Base-by-base conservation (phyloP, 2,113 vertebrate genomes). In the Stigmatopora nigra region DNA sequence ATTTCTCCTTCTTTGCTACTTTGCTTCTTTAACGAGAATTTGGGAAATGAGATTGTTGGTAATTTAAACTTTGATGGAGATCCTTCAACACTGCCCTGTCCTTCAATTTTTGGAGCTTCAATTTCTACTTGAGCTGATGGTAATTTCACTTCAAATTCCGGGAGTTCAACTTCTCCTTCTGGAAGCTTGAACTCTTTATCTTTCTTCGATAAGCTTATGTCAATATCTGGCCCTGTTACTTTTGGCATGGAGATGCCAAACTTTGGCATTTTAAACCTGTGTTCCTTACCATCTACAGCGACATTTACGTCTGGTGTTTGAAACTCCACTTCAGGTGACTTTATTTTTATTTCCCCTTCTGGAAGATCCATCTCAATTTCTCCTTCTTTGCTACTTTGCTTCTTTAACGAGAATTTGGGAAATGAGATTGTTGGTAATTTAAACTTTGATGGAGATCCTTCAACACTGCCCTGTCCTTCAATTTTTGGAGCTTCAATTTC, bases 21-120 rank as follows among this genome's bases (percentile, higher is more conserved):
- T 55, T 55, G 52, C 20, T 55, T 55, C 11, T 19, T 13, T 25
- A 55, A 56, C 49, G 67, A 67, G 9, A 75, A 20, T 44, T 55
- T 55, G 52, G 52, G 52, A 55, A 55, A 55, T 53, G 52, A 53
- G 36, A 84, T 67, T 57, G 65, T 46, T 16, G 56, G 56, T 35
- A 58, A 5, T 60, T 60, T 60, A 16, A 41, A 41, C 41, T 41
- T 60, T 41, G 58, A 60, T 5, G 22, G 22, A 7, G 49, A 52
- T 19, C 49, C 49, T 10, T 52, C 49, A 52, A 20, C 8, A 52
- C 17, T 11, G 8, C n/a, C 6, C 17, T 15, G 4, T 49, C 17
- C 49, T 20, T 52, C 49, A 60, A 41, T 35, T 9, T 60, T 52
- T 9, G 53, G 19, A 31, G 12, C 11, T 13, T 56, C 53, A 11